These are phyloP conservation scores for Kryphioiulus occultus DNA, from an alignment of 2,888 invertebrate genomes.

Conservation along the genomic window DNA sequence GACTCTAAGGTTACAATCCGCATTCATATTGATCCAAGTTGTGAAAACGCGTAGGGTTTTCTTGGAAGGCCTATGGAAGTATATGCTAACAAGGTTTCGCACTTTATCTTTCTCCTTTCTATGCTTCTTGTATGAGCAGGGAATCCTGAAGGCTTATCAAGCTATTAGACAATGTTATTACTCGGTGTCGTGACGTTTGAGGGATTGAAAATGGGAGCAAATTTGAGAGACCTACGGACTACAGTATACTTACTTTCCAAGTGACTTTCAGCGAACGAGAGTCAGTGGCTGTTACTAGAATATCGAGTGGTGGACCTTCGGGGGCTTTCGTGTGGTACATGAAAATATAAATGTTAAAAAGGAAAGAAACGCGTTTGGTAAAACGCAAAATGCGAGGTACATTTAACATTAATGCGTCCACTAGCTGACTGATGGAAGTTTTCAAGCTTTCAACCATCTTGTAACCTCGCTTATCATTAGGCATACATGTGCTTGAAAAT, in stretches of 20 bases:
- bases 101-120: constrained; percentile 46
- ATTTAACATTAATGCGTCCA: too few relatives aligned
- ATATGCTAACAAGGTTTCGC: constrained; percentile 50
- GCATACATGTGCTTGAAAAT: too few relatives aligned
- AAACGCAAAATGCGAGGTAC: too few relatives aligned
- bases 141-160: constrained; percentile 43
- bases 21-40: constrained; percentile 13
- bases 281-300: constrained; percentile 60
- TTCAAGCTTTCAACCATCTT: too few relatives aligned
- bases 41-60: neutral
- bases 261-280: constrained; percentile 61
- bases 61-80: neutral
- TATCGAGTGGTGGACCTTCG: constrained; percentile 61
- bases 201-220: neutral
- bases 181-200: constrained; percentile 19
- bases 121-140: neutral
- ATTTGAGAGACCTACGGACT: neutral
- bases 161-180: constrained; percentile 39
- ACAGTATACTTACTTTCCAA: constrained; percentile 61
- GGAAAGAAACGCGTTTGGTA: constrained; percentile 19
- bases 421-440: too few relatives aligned
- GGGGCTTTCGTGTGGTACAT: constrained; percentile 58
- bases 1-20: constrained; percentile 10
- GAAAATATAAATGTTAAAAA: neutral
- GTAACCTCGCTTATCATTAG: too few relatives aligned